Evolutionary conservation across 2,888 invertebrate genomes (phyloP).

Genomic region (Rotaria magnacalcarata): DNA sequence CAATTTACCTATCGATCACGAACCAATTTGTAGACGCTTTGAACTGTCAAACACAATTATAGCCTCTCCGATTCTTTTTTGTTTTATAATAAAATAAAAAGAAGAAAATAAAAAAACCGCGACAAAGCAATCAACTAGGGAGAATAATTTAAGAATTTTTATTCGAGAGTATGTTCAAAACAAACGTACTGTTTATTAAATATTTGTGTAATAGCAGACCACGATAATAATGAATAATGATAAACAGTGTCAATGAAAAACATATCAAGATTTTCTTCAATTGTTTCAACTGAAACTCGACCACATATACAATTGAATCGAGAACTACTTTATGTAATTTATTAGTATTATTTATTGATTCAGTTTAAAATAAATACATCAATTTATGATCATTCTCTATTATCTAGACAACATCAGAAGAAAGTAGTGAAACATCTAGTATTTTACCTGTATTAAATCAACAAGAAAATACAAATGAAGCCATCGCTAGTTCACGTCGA

Average conservation of each 20-base stretch:
- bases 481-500: background rate
- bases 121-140: too few species aligned
- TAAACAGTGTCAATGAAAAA: background rate
- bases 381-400: too few species aligned
- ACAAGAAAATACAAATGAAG: background rate
- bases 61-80: too few species aligned
- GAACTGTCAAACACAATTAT: background rate
- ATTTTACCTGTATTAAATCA: background rate
- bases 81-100: too few species aligned
- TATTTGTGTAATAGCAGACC: background rate
- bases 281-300: conserved; percentile 2
- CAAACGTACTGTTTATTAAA: background rate
- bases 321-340: background rate
- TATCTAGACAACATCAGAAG: background rate
- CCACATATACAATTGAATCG: background rate
- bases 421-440: conserved; percentile 20
- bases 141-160: too few species aligned
- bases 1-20: too few species aligned
- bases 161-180: background rate
- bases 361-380: too few species aligned
- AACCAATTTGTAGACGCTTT: background rate
- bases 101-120: too few species aligned
- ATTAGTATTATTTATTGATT: too few species aligned
- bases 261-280: background rate
- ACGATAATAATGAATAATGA: too few species aligned